Conservation (phyloP, 2,113 vertebrate genomes). For the Lamprologus tigripictilis region DNA sequence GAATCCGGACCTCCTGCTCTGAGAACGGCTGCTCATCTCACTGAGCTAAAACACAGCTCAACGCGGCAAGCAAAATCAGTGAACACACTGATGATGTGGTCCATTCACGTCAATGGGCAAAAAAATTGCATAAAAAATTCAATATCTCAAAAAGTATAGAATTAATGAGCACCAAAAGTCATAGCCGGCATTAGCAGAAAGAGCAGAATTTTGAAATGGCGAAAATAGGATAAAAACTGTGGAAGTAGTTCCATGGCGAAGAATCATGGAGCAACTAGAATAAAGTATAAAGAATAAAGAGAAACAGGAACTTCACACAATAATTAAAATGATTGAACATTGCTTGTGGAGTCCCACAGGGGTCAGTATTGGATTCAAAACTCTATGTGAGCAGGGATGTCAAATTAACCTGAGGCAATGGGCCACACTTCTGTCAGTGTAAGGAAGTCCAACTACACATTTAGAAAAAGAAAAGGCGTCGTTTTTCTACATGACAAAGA, state of each 20-base stretch:
- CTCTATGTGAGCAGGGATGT: background rate
- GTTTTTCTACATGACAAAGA: background rate
- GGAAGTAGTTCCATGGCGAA: background rate
- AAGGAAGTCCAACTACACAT: background rate
- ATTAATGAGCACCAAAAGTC: background rate
- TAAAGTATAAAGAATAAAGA: background rate
- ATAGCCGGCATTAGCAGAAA: background rate
- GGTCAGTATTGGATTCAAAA: background rate
- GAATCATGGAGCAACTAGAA: background rate
- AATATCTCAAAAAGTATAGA: background rate
- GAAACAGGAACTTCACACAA: background rate
- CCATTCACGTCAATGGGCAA: background rate
- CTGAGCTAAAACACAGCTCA: background rate
- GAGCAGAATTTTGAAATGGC: background rate
- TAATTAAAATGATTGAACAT: background rate
- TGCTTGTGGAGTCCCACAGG: background rate
- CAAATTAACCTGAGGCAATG: background rate
- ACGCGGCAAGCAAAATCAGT: fast-evolving
- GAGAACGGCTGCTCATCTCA: background rate
- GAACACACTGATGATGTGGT: background rate
- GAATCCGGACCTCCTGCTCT: fast-evolving
- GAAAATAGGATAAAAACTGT: background rate
- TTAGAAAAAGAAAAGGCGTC: background rate
- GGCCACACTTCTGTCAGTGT: background rate
- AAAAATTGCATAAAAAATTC: background rate